These are phyloP conservation scores for Lethenteron reissneri DNA, from an alignment of 2,113 vertebrate species.

Conservation along the genomic window DNA sequence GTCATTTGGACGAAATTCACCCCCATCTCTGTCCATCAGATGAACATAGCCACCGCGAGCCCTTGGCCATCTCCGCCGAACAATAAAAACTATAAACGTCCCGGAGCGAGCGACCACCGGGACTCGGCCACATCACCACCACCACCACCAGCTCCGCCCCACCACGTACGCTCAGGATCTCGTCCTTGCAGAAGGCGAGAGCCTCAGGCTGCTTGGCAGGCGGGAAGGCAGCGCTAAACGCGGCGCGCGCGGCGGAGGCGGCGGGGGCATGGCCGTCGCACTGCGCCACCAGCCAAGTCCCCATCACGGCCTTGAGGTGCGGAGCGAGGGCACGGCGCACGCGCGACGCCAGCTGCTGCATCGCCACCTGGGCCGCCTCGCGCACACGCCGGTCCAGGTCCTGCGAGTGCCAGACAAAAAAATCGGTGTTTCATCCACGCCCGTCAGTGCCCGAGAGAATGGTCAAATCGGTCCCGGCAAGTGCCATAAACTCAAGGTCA, in stretches of 20 bases:
- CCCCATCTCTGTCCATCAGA: too few relatives aligned
- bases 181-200: constrained; percentile 77
- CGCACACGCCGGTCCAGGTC: constrained; percentile 79
- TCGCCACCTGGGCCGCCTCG: constrained; percentile 77
- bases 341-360: constrained; percentile 77
- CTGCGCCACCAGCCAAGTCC: constrained; percentile 87
- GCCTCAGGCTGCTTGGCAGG: constrained; percentile 67
- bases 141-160: too few relatives aligned
- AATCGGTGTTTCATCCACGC: too few relatives aligned
- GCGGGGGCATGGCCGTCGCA: constrained; percentile 76
- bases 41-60: too few relatives aligned
- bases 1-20: too few relatives aligned
- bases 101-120: too few relatives aligned
- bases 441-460: too few relatives aligned
- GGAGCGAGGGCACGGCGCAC: constrained; percentile 78
- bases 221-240: constrained; percentile 77
- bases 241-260: constrained; percentile 51
- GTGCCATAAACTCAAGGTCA: too few relatives aligned
- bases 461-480: too few relatives aligned
- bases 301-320: constrained; percentile 80
- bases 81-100: too few relatives aligned
- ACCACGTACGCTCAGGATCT: constrained; percentile 56
- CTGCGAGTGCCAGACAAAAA: constrained; percentile 17
- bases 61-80: too few relatives aligned
- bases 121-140: too few relatives aligned